Conservation (phyloP, 2,888 invertebrate genomes). For the Aphelenchoides bicaudatus region DNA sequence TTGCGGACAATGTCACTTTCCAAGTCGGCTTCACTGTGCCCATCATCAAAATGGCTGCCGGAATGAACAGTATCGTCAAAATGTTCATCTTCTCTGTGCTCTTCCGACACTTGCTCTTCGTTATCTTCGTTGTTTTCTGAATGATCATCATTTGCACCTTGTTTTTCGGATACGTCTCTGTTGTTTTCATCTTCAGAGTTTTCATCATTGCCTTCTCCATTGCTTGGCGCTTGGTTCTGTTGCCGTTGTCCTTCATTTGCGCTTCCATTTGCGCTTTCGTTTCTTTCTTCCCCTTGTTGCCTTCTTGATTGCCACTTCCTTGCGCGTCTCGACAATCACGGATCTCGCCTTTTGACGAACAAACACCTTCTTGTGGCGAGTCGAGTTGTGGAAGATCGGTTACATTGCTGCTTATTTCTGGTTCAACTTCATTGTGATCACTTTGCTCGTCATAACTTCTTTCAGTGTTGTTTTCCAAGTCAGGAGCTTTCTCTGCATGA, state of each 20-base stretch:
- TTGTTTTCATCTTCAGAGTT: not conserved
- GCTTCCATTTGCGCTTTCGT: slow-evolving; percentile 11
- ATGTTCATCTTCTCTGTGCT: not conserved
- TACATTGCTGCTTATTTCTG: too few species aligned
- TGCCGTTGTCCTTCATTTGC: not conserved
- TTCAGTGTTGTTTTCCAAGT: too few species aligned
- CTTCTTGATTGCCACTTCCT: not conserved
- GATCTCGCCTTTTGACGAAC: too few species aligned
- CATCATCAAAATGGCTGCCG: not conserved
- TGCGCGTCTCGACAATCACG: not conserved
- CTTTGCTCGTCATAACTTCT: too few species aligned
- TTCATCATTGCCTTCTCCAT: not conserved
- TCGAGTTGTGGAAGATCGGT: too few species aligned
- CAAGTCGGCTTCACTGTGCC: not conserved
- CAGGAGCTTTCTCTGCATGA: too few species aligned
- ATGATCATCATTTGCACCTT: not conserved
- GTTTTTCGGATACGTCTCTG: not conserved
- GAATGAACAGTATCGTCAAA: slow-evolving; percentile 4
- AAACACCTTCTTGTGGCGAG: too few species aligned
- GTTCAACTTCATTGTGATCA: too few species aligned
- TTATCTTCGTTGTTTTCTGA: not conserved
- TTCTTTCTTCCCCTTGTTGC: slow-evolving; percentile 2
- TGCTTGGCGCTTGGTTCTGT: not conserved
- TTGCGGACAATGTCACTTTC: not conserved
- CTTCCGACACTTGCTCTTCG: not conserved